Percentiles rank a stretch among this genome's conserved stretches.
Conservation (phyloP, 2,797 vertebrate genomes). For the Sparidentex hasta region DNA sequence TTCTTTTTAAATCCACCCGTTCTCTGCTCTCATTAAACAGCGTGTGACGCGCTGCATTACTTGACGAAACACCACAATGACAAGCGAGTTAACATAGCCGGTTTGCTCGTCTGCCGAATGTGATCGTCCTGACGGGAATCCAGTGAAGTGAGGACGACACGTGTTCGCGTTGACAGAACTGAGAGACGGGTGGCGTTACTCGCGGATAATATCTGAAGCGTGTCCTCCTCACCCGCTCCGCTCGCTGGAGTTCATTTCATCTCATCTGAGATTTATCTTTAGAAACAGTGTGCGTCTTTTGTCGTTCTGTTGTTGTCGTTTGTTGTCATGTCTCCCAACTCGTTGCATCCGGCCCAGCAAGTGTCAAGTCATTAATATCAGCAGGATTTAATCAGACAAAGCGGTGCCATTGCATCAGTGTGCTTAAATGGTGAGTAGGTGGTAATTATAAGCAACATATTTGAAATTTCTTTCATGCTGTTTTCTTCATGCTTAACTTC, state of each 20-base stretch:
- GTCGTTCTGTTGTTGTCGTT: neutral
- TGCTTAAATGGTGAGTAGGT: neutral
- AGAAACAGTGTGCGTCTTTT: conserved; percentile 24
- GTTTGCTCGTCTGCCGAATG: conserved; percentile 22
- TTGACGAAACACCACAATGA: conserved; percentile 6
- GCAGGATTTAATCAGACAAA: neutral
- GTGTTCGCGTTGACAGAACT: conserved; percentile 1
- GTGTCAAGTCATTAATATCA: neutral
- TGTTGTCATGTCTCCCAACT: neutral
- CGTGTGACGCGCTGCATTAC: conserved; percentile 4
- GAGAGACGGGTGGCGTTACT: neutral
- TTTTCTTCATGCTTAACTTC: too few relatives aligned
- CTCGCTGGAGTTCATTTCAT: neutral
- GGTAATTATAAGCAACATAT: too few relatives aligned
- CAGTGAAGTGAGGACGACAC: conserved; percentile 26
- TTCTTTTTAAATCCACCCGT: too few relatives aligned
- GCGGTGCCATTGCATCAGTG: neutral
- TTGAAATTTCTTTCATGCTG: too few relatives aligned
- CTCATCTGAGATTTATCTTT: conserved; percentile 38
- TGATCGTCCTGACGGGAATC: conserved; percentile 27
- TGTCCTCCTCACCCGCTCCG: neutral
- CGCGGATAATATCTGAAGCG: neutral
- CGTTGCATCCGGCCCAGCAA: neutral
- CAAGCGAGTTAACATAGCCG: conserved; percentile 20
- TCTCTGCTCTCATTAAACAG: conserved; percentile 28